Base-by-base conservation (phyloP, 2,888 invertebrate genomes). In the Poecilus cupreus region DNA sequence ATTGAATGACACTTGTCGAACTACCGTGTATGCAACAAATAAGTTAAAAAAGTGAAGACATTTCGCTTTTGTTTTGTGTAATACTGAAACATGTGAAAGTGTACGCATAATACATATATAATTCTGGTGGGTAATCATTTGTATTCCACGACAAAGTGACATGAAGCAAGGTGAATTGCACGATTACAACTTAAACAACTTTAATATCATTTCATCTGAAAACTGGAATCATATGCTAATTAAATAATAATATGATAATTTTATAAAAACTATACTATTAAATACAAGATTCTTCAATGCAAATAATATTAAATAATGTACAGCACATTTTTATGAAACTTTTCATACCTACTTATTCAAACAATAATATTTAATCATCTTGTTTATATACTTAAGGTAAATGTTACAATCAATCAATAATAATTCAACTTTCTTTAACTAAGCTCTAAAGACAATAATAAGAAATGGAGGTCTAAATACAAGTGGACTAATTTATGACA, bases 61-160 rank as follows among this genome's bases (percentile, higher is more conserved):
- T 74, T 74, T 74, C 74, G 74, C 51, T 74, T 74, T 74, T 74
- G 74, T 74, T 74, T 72, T 74, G 74, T 74, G 74, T 51, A 74
- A 74, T 32, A 74, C 49, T 49, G n/a, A 26, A 26, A 46, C 46
- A 74, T 74, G 74, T 74, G 74, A 74, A 74, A 74, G 74, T 46
- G 26, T 32, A 74, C 74, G 49, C 24, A 74, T 46, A 11, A 51
- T 74, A 74, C 74, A 74, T 49, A 74, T 22, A 74, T 74, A 26
- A 46, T 51, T 26, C 8, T 37, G 6, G 3, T 68, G 11, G 70
- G 26, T 16, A 57, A 49, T 49, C 26, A 49, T 74, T 74, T n/a
- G 49, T 74, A 74, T 74, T 74, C 74, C 24, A 51, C 3, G 11
- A 74, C 39, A 37, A 68, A 18, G 18, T 37, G 18, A 68, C 64